Evolutionary conservation across 2,888 invertebrate species (phyloP).

Genomic region (Ptychoptera albimana): DNA sequence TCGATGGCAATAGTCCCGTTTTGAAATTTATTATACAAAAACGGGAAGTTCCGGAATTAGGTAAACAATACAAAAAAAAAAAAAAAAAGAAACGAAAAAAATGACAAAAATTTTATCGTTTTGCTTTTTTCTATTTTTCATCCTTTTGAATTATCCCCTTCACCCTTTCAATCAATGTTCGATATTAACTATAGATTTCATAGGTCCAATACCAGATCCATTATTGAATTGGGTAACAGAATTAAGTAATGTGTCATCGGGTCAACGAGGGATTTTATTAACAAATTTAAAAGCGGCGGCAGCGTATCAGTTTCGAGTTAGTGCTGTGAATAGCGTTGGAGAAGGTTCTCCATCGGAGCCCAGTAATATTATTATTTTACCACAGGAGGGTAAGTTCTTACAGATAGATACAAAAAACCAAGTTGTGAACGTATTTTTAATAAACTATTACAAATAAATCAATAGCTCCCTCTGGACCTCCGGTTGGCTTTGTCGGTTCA

Average conservation of each 20-base stretch:
- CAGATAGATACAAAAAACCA: too few relatives aligned
- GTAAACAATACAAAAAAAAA: conserved; percentile 33
- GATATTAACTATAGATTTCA: conserved; percentile 27
- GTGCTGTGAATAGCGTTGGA: conserved; percentile 90
- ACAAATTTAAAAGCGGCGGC: conserved; percentile 85
- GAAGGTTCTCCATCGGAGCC: conserved; percentile 85
- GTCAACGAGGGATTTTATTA: conserved; percentile 61
- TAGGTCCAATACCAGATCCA: conserved; percentile 75
- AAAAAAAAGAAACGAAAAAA: background rate
- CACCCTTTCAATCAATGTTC: background rate
- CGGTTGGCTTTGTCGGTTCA: conserved; percentile 85
- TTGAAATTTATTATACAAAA: conserved; percentile 84
- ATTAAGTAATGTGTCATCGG: conserved; percentile 66
- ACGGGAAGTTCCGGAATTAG: conserved; percentile 73
- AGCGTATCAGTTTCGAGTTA: conserved; percentile 92
- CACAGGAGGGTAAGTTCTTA: conserved; percentile 75
- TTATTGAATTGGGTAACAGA: conserved; percentile 79
- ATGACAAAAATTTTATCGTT: background rate
- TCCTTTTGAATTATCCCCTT: conserved; percentile 6
- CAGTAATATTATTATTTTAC: conserved; percentile 77
- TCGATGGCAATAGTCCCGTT: conserved; percentile 93
- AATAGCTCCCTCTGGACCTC: conserved; percentile 89
- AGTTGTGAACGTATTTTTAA: background rate
- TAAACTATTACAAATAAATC: background rate
- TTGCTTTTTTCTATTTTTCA: conserved; percentile 2